Evolutionary conservation across 2,797 vertebrate species (phyloP).

Genomic region (Leptodactylus fallax): DNA sequence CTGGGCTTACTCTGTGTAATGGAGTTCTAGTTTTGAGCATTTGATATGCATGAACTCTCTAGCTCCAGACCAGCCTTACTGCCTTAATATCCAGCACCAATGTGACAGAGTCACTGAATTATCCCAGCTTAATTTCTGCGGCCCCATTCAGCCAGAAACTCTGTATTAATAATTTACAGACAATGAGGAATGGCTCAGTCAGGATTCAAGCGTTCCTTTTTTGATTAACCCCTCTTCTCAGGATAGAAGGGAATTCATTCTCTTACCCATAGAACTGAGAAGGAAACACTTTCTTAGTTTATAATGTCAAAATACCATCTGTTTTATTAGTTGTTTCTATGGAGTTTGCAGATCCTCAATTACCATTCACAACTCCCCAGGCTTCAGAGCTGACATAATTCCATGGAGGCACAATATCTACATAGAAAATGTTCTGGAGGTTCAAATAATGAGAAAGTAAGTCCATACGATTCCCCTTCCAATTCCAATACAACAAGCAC

Average conservation of each 20-base stretch:
- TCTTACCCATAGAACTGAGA: neutral
- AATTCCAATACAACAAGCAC: no score
- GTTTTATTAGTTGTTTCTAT: no score
- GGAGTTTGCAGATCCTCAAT: no score
- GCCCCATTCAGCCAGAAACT: constrained; percentile 52
- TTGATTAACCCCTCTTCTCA: constrained; percentile 14
- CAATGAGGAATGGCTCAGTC: constrained; percentile 40
- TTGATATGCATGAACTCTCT: constrained; percentile 58
- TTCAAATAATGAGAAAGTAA: no score
- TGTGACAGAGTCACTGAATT: constrained; percentile 61
- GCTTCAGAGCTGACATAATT: no score
- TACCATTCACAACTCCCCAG: no score
- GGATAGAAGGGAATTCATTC: neutral
- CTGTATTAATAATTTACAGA: constrained; percentile 57
- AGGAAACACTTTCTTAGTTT: no score
- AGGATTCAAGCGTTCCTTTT: neutral
- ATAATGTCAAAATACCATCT: no score
- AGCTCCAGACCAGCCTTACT: constrained; percentile 28
- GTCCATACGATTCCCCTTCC: no score
- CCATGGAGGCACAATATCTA: no score
- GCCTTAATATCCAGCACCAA: constrained; percentile 55
- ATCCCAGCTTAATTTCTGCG: constrained; percentile 58
- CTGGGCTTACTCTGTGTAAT: constrained; percentile 56
- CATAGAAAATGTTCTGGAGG: no score
- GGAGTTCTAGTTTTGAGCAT: constrained; percentile 53